Evolutionary conservation across 2,113 vertebrate genomes (phyloP).

Genomic region (Sminthopsis crassicaudata): DNA sequence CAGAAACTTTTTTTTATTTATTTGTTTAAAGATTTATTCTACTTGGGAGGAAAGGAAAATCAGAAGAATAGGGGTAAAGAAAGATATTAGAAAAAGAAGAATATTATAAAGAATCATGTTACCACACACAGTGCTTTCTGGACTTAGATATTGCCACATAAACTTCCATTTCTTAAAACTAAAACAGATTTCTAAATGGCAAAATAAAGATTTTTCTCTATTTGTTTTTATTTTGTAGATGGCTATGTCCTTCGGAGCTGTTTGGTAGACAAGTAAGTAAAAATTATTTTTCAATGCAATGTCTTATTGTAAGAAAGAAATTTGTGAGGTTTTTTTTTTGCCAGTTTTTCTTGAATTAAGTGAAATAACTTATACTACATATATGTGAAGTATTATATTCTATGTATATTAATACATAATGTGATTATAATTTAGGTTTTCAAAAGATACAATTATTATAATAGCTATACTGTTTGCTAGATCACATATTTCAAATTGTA

Average conservation of each 20-base stretch:
- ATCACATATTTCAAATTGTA: slow-evolving; percentile 16
- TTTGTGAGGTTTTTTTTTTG: not conserved
- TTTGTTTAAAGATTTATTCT: slow-evolving; percentile 32
- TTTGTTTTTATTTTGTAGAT: slow-evolving; percentile 86
- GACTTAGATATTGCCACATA: not conserved
- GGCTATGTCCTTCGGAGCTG: slow-evolving; percentile 90
- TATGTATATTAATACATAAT: not conserved
- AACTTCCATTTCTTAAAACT: slow-evolving; percentile 12
- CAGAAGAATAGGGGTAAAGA: not conserved
- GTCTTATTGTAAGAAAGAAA: slow-evolving; percentile 8
- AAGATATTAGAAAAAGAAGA: not conserved
- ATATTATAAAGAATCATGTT: not conserved
- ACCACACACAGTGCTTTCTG: not conserved
- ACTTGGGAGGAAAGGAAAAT: not conserved
- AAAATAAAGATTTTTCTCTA: slow-evolving; percentile 44
- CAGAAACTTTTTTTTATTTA: not conserved
- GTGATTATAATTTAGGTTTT: slow-evolving; percentile 28
- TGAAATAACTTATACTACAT: not conserved
- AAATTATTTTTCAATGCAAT: slow-evolving; percentile 23
- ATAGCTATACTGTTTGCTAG: not conserved
- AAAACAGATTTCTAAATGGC: not conserved
- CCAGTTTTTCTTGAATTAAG: not conserved
- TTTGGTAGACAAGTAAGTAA: slow-evolving; percentile 90
- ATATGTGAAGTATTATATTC: slow-evolving; percentile 14
- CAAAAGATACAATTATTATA: not conserved